Evolutionary conservation across 1,140 invertebrate genomes (phyloP).

Genomic region (Ylistrum balloti): DNA sequence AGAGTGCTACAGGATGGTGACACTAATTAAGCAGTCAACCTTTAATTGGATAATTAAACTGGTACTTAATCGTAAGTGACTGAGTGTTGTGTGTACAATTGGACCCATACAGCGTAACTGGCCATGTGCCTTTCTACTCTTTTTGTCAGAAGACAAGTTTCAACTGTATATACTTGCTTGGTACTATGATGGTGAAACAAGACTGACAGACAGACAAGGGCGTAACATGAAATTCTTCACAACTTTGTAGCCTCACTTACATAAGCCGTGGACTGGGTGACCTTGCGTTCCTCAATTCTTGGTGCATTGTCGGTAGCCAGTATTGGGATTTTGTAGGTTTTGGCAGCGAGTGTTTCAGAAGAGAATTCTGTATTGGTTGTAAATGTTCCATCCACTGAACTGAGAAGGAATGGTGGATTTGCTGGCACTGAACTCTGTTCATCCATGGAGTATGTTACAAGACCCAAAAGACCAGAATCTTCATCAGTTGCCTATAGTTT

Average conservation of each 20-base stretch:
- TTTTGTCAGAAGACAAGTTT: too few species aligned
- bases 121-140: too few species aligned
- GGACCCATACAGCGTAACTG: too few species aligned
- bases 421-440: neutral
- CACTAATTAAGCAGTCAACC: too few species aligned
- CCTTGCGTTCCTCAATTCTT: conserved; percentile 36
- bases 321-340: conserved; percentile 54
- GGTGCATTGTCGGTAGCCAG: conserved; percentile 55
- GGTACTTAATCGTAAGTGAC: too few species aligned
- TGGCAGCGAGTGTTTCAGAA: neutral
- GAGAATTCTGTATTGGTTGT: conserved; percentile 54
- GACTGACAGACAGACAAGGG: too few species aligned
- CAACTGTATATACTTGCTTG: too few species aligned
- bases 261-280: conserved; percentile 41
- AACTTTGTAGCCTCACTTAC: conserved; percentile 36
- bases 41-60: too few species aligned
- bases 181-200: too few species aligned
- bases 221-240: too few species aligned
- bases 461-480: conserved; percentile 59
- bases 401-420: conserved; percentile 54
- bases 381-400: conserved; percentile 51
- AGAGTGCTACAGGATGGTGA: too few species aligned
- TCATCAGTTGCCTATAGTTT: conserved; percentile 59
- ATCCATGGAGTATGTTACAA: conserved; percentile 51
- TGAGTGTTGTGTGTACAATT: too few species aligned